These are phyloP conservation scores for Graphium colonna DNA, from an alignment of 2,888 invertebrate species.

Conservation along the genomic window DNA sequence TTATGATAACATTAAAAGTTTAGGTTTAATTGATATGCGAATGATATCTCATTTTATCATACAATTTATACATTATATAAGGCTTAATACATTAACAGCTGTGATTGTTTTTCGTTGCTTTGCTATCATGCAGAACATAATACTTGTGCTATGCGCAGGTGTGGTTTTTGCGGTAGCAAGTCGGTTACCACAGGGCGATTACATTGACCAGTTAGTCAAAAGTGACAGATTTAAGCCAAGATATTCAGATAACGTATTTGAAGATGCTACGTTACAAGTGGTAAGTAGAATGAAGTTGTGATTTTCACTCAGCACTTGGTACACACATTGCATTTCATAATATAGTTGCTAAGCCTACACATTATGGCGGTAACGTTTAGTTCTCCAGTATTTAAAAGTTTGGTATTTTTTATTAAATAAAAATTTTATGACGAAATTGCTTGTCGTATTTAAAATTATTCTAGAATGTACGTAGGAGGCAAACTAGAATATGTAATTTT, in stretches of 20 bases:
- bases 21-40: background rate
- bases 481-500: too few species aligned
- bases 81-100: background rate
- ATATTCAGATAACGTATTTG: conserved; percentile 40
- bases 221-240: conserved; percentile 27
- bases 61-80: conserved; percentile 3
- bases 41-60: conserved; percentile 7
- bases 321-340: too few species aligned
- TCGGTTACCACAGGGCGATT: conserved; percentile 46
- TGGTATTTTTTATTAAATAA: too few species aligned
- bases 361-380: too few species aligned
- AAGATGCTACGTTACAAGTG: conserved; percentile 50
- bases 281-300: conserved; percentile 27
- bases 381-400: too few species aligned
- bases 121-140: conserved; percentile 1
- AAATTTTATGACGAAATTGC: too few species aligned
- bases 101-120: background rate
- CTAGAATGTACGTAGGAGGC: too few species aligned
- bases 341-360: too few species aligned
- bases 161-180: conserved; percentile 31
- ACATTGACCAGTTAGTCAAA: conserved; percentile 35
- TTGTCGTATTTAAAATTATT: too few species aligned
- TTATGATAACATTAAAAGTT: too few species aligned
- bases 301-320: too few species aligned
- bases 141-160: background rate